Conservation (phyloP, 1,140 invertebrate species). For the Caenorhabditis inopinata region DNA sequence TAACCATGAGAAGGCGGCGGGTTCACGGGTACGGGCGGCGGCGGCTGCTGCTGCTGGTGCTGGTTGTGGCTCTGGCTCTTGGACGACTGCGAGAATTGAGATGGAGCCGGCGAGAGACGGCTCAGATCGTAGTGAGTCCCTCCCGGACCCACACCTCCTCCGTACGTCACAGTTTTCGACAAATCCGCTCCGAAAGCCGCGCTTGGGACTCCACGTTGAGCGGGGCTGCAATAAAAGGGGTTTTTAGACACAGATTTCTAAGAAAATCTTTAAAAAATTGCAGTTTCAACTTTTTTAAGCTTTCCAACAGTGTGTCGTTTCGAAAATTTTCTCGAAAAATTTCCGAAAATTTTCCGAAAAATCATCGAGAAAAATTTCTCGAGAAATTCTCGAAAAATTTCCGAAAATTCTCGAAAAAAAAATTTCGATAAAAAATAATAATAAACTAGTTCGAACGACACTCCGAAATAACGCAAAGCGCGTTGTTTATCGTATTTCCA, state of each 20-base stretch:
- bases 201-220: constrained; percentile 31
- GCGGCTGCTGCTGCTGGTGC: background rate
- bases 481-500: too few relatives aligned
- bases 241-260: background rate
- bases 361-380: background rate
- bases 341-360: background rate
- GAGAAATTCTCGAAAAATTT: too few relatives aligned
- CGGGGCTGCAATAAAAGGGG: background rate
- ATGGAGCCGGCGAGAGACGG: background rate
- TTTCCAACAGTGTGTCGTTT: too few relatives aligned
- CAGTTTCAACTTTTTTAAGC: background rate
- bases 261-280: background rate
- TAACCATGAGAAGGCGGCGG: constrained; percentile 21
- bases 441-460: too few relatives aligned
- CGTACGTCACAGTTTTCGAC: background rate
- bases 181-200: background rate
- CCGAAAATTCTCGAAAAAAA: background rate
- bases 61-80: too few relatives aligned
- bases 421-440: too few relatives aligned
- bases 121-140: constrained; percentile 14
- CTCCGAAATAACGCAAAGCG: too few relatives aligned
- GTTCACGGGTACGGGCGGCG: constrained; percentile 25
- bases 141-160: background rate
- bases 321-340: background rate
- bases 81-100: background rate